Evolutionary conservation across 2,888 invertebrate species (phyloP).

Genomic region (Drosophila neonasuta): DNA sequence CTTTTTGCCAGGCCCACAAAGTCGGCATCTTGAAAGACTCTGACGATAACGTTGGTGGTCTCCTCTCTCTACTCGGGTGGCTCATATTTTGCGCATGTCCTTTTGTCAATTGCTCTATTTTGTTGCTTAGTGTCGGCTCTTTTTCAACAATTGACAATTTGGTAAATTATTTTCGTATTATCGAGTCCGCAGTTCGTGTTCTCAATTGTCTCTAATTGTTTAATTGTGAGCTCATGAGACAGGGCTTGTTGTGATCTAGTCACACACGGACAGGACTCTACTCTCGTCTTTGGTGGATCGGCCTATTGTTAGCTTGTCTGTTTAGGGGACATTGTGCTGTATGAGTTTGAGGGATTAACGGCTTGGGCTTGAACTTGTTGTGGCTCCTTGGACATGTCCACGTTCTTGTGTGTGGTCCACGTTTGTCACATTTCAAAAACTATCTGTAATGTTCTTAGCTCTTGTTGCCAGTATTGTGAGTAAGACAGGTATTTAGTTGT

Average conservation of each 20-base stretch:
- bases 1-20: conserved; percentile 59
- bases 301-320: conserved; percentile 60
- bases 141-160: conserved; percentile 46
- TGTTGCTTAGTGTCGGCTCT: conserved; percentile 44
- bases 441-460: conserved; percentile 33
- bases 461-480: background rate
- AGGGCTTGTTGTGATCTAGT: conserved; percentile 42
- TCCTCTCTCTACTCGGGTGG: conserved; percentile 12
- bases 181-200: conserved; percentile 71
- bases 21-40: conserved; percentile 63
- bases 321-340: conserved; percentile 53
- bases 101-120: conserved; percentile 77
- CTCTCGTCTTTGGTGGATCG: conserved; percentile 28
- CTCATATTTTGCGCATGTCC: conserved; percentile 67
- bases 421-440: conserved; percentile 18
- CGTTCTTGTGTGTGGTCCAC: conserved; percentile 58
- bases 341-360: conserved; percentile 61
- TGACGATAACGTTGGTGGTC: conserved; percentile 62
- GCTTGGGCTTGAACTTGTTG: conserved; percentile 56
- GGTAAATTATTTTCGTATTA: conserved; percentile 80
- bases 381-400: conserved; percentile 43
- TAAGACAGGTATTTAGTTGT: conserved; percentile 14
- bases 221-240: conserved; percentile 73
- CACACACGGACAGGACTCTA: conserved; percentile 21
- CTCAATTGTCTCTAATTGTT: conserved; percentile 77